Evolutionary conservation across 2,797 vertebrate species (phyloP).

Genomic region (Macropus fuliginosus): DNA sequence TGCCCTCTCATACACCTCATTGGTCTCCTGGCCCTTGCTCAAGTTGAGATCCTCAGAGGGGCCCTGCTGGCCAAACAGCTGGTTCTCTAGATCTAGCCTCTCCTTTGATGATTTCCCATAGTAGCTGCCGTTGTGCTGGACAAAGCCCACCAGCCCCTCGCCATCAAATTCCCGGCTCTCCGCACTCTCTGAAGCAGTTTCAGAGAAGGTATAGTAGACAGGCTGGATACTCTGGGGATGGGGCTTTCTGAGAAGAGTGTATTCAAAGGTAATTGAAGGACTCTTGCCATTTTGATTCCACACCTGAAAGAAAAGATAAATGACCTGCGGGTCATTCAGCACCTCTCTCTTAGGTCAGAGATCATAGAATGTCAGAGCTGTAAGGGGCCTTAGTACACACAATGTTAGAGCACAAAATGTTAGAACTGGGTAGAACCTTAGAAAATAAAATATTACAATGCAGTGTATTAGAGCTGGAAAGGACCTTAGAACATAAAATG

Average conservation of each 20-base stretch:
- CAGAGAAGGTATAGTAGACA: slow-evolving; percentile 89
- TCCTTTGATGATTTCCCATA: slow-evolving; percentile 83
- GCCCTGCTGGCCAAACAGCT: slow-evolving; percentile 79
- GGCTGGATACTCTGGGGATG: slow-evolving; percentile 87
- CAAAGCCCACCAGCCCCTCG: slow-evolving; percentile 76
- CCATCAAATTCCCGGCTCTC: slow-evolving; percentile 84
- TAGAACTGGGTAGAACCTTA: not conserved
- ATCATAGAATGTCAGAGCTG: not conserved
- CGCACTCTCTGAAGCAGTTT: slow-evolving; percentile 84
- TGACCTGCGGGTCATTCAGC: not conserved
- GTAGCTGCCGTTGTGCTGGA: slow-evolving; percentile 87
- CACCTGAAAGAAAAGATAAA: slow-evolving; percentile 85
- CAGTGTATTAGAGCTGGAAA: not conserved
- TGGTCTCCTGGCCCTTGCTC: slow-evolving; percentile 91
- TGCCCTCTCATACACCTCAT: slow-evolving; percentile 93
- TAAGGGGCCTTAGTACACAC: not conserved
- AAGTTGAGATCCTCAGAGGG: slow-evolving; percentile 82
- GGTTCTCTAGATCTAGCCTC: slow-evolving; percentile 81
- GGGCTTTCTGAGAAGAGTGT: slow-evolving; percentile 92
- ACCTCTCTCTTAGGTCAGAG: not conserved
- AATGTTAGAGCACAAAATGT: not conserved
- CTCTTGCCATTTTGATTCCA: slow-evolving; percentile 98
- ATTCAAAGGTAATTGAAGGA: slow-evolving; percentile 97
- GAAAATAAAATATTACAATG: not conserved
- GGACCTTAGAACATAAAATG: not conserved